Evolutionary conservation across 2,113 vertebrate species (phyloP), one percentile per base, ranked within the genome.

Genomic region (Ursus arctos): DNA sequence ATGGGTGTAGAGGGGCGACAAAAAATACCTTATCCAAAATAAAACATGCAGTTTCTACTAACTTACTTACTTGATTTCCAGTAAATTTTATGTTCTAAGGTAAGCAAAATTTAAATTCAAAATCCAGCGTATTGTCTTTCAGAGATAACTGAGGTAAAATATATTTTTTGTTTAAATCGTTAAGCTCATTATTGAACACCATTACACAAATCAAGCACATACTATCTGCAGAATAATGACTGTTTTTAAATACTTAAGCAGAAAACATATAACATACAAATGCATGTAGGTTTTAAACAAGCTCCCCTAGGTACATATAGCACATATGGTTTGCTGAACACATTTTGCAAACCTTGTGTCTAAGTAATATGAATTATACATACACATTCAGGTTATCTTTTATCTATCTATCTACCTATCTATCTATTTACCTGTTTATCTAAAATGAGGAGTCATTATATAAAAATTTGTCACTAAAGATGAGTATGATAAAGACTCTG

Each of bases 41-140:
- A 91, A 87, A 80, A 8, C 47, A 83, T 59, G 10, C 2, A 79
- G 2, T 26, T 90, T 72, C 10, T 31, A 82, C 14, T 31, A 26
- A 55, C 24, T 65, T 88, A 65, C 22, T 95, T 43, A 61, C 28
- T 80, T 83, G 36, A 59, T 74, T 95, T 91, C 22, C 12, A 88
- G 47, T 28, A 26, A 33, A 88, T 31, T 63, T 83, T 86, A 3
- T 40, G 19, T 61, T 95, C 18, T 94, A 85, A 94, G 22, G 87
- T 79, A 49, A 77, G 8, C 3, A 82, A 59, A 59, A 47, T 83
- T 92, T 95, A 89, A 92, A 97, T 76, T 89, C 19, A 96, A 94
- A 93, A 84, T 69, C n/a, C 47, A 91, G 13, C 2, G 59, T 63
- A 61, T 85, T 47, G 13, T 8, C 18, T 82, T 69, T 85, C 36